These are phyloP conservation scores for Polyodon spathula DNA, from an alignment of 2,113 vertebrate genomes.

Conservation along the genomic window DNA sequence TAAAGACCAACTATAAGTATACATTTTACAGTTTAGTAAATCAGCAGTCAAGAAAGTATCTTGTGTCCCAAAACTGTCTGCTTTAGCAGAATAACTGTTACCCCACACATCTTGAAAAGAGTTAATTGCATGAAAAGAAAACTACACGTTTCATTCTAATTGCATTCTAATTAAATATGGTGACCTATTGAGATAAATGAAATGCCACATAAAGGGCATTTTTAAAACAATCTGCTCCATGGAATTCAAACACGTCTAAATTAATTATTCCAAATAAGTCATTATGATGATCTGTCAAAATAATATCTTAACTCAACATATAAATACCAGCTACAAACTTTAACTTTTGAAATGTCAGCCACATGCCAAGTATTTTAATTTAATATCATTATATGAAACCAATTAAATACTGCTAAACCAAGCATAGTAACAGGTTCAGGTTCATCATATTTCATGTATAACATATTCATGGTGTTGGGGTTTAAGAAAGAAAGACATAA, in stretches of 20 bases:
- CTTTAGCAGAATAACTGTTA: constrained; percentile 15
- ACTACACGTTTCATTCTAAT: not conserved
- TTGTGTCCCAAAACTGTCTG: constrained; percentile 21
- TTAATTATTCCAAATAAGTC: not conserved
- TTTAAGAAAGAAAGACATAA: too few relatives aligned
- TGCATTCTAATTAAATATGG: constrained; percentile 1
- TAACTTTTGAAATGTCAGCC: not conserved
- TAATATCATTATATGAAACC: too few relatives aligned
- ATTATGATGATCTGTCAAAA: not conserved
- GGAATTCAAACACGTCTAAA: not conserved
- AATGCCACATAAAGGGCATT: constrained; percentile 1
- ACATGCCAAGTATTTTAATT: not conserved
- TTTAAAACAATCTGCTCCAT: not conserved
- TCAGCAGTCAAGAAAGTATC: constrained; percentile 42
- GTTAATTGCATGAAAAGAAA: not conserved
- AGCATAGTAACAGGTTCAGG: too few relatives aligned
- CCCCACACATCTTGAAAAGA: not conserved
- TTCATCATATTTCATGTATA: too few relatives aligned
- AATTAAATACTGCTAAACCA: too few relatives aligned
- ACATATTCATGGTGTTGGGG: too few relatives aligned
- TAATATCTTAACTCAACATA: not conserved
- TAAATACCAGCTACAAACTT: not conserved
- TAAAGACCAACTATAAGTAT: constrained; percentile 36
- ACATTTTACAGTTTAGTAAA: constrained; percentile 58
- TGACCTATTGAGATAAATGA: constrained; percentile 1